Base-by-base conservation (phyloP, 2,797 vertebrate genomes). In the Falco cherrug region DNA sequence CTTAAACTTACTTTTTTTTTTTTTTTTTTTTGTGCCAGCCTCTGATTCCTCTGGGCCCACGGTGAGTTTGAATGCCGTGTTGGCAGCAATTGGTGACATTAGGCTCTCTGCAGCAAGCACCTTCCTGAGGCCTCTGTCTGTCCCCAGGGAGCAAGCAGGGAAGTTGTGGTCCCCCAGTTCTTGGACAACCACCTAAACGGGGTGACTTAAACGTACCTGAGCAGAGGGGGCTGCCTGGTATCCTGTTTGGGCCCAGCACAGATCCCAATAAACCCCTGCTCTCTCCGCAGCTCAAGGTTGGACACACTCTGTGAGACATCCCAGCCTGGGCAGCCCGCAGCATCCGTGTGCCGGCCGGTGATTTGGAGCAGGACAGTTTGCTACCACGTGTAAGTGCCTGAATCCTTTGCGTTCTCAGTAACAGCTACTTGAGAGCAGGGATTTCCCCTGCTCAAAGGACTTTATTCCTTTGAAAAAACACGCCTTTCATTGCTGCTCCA, bases 321-420 rank as follows among this genome's bases (percentile, higher is more conserved):
- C 31, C 85, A n/a, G 50, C 75, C 22, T 8, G 50, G 26, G 73
- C 73, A 80, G 71, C 89, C 41, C 87, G 2, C 53, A 6, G 48
- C 4, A 0, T 9, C 67, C 9, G 0, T 1, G 77, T 43, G 67
- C 88, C 6, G 0, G 20, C 1, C 24, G 1, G 41, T 73, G 88
- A 79, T 17, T 41, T 13, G 83, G 63, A 91, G 81, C 70, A 76
- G 89, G 60, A 88, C 89, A 18, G 25, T 31, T 63, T 2, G 26
- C 64, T 9, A 60, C 71, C 6, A 3, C 70, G 7, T 0, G 93
- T 95, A 94, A 96, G 95, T 94, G 68, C 71, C 90, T 3, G 0
- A 60, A 41, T 24, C 81, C 78, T 86, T 59, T 69, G 76, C 8
- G 0, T 4, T 90, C 79, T 56, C 84, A 31, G 39, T 11, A 13